These are phyloP conservation scores for Sanderia malayensis DNA, from an alignment of 30 jellyfish, hydroid and myxozoan genomes.

Conservation along the genomic window DNA sequence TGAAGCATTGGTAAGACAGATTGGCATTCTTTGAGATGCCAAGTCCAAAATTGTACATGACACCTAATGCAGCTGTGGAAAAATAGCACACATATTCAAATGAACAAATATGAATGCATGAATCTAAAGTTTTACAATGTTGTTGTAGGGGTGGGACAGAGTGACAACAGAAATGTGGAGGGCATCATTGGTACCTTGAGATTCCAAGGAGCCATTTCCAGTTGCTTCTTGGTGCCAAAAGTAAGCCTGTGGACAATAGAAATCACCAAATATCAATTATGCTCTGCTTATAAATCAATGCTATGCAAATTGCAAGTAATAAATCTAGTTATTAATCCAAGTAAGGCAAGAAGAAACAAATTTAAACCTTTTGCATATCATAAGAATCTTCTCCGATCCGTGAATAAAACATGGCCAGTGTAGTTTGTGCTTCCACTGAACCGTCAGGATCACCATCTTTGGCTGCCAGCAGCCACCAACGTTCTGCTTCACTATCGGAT, in stretches of 20 bases:
- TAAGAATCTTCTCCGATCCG: constrained; percentile 74
- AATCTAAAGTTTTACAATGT: too few species aligned
- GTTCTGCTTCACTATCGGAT: constrained; percentile 85
- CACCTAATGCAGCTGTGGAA: constrained; percentile 78
- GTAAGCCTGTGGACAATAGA: constrained; percentile 68
- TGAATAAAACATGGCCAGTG: constrained; percentile 93
- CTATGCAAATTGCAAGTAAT: too few species aligned
- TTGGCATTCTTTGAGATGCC: constrained; percentile 57
- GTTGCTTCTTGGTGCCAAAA: constrained; percentile 99
- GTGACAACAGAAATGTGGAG: too few species aligned
- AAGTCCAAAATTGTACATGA: constrained; percentile 83
- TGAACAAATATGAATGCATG: too few species aligned
- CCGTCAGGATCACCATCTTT: constrained; percentile 87
- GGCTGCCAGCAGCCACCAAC: constrained; percentile 84
- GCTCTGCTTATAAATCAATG: too few species aligned
- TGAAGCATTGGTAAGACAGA: constrained; percentile 73
- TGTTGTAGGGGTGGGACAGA: too few species aligned
- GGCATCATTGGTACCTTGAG: too few species aligned
- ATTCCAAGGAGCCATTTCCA: constrained; percentile 93
- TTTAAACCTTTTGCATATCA: constrained; percentile 76
- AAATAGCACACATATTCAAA: too few species aligned
- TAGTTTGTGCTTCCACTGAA: constrained; percentile 84
- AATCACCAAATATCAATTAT: too few species aligned
- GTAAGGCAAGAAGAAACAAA: too few species aligned
- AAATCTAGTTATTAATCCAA: too few species aligned